These are phyloP conservation scores for Garra rufa DNA, from an alignment of 2,113 vertebrate species.

Conservation along the genomic window DNA sequence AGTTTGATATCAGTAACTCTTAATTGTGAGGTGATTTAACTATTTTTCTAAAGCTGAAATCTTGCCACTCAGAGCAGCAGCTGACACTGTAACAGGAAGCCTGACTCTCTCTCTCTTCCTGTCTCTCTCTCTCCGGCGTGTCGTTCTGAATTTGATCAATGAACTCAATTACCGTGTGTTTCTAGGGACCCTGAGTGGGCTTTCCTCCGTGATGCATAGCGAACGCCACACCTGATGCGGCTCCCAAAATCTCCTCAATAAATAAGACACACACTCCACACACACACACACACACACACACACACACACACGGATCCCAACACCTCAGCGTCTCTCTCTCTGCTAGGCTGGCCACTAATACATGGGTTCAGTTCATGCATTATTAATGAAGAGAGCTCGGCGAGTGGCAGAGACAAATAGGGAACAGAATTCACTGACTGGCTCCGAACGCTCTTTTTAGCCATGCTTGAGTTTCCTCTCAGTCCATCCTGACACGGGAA, in stretches of 20 bases:
- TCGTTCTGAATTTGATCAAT: slow-evolving; percentile 84
- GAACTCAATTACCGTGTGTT: slow-evolving; percentile 86
- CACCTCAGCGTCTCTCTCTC: slow-evolving; percentile 82
- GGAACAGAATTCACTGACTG: slow-evolving; percentile 95
- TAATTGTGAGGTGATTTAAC: neutral
- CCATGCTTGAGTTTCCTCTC: slow-evolving; percentile 91
- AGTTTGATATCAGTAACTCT: neutral
- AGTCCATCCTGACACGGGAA: slow-evolving; percentile 87
- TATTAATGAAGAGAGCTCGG: slow-evolving; percentile 96
- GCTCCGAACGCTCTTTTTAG: slow-evolving; percentile 97
- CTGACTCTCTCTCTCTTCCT: slow-evolving; percentile 30
- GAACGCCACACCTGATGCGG: slow-evolving; percentile 74
- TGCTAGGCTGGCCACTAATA: slow-evolving; percentile 96
- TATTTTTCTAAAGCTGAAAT: neutral
- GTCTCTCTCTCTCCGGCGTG: neutral
- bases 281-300: slow-evolving; percentile 46
- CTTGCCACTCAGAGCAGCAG: neutral
- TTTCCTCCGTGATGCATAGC: slow-evolving; percentile 78
- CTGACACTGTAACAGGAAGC: slow-evolving; percentile 33
- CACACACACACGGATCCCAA: neutral
- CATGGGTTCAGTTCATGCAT: slow-evolving; percentile 96
- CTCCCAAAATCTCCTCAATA: slow-evolving; percentile 80
- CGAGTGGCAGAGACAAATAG: slow-evolving; percentile 99
- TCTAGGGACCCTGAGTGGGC: slow-evolving; percentile 74
- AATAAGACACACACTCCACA: slow-evolving; percentile 81